Evolutionary conservation across 2,797 vertebrate species (phyloP).

Genomic region (Anabacerthia variegaticeps): DNA sequence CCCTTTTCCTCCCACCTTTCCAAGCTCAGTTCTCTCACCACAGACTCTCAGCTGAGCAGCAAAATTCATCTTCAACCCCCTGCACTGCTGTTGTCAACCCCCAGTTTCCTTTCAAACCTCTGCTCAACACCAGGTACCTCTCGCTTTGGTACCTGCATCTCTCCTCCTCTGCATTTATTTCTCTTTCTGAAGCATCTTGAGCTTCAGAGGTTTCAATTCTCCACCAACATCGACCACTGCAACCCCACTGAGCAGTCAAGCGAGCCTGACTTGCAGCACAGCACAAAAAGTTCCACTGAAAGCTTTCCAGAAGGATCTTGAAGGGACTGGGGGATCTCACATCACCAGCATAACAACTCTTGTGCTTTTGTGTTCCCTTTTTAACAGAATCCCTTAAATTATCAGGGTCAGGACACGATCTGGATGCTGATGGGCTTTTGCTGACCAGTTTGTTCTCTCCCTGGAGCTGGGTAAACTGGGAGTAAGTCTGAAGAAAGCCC

Average conservation of each 20-base stretch:
- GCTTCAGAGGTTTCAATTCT: background rate
- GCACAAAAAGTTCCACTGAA: background rate
- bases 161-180: background rate
- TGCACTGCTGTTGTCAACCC: background rate
- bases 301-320: background rate
- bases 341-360: background rate
- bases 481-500: background rate
- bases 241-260: background rate
- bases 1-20: background rate
- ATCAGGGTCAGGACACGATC: rapidly evolving
- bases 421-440: background rate
- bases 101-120: background rate
- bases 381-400: background rate
- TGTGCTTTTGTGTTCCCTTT: background rate
- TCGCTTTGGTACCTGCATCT: background rate
- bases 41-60: background rate
- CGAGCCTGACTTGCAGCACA: background rate
- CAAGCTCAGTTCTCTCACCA: background rate
- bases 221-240: background rate
- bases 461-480: background rate
- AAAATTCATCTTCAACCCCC: background rate
- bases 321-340: rapidly evolving
- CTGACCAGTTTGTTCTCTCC: background rate
- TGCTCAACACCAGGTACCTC: background rate
- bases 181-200: background rate